Conservation (phyloP, 2,888 invertebrate genomes). For the Molanna angustata region DNA sequence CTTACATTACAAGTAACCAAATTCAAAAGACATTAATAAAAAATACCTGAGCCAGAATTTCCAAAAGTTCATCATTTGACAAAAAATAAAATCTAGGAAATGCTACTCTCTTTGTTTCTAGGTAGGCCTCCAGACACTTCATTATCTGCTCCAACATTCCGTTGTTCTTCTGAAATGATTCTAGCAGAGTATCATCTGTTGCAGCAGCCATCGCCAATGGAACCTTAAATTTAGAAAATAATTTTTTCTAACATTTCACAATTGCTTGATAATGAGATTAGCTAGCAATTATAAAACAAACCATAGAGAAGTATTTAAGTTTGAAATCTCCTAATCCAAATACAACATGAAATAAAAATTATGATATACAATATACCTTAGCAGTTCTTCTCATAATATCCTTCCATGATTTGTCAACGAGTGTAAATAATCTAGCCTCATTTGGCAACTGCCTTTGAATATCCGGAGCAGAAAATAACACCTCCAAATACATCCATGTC, state of each 20-base stretch:
- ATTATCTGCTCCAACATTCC: slow-evolving; percentile 81
- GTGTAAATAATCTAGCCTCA: slow-evolving; percentile 81
- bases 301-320: no score
- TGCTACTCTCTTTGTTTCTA: slow-evolving; percentile 79
- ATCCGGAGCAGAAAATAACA: slow-evolving; percentile 92
- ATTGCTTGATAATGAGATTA: no score
- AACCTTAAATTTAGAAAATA: slow-evolving; percentile 57
- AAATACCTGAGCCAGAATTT: slow-evolving; percentile 83
- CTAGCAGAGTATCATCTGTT: slow-evolving; percentile 67
- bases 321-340: no score
- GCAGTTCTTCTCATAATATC: slow-evolving; percentile 80
- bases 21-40: no score
- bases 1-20: no score
- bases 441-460: slow-evolving; percentile 90
- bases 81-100: slow-evolving; percentile 89
- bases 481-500: slow-evolving; percentile 93
- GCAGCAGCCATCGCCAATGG: slow-evolving; percentile 80
- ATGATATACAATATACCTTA: slow-evolving; percentile 52
- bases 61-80: slow-evolving; percentile 87
- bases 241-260: no score
- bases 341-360: no score
- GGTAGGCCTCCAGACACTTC: slow-evolving; percentile 85
- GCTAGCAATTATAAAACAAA: not conserved
- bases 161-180: slow-evolving; percentile 70
- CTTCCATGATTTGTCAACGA: slow-evolving; percentile 89